Evolutionary conservation across 1,140 invertebrate genomes (phyloP).

Genomic region (Anoplolepis gracilipes): DNA sequence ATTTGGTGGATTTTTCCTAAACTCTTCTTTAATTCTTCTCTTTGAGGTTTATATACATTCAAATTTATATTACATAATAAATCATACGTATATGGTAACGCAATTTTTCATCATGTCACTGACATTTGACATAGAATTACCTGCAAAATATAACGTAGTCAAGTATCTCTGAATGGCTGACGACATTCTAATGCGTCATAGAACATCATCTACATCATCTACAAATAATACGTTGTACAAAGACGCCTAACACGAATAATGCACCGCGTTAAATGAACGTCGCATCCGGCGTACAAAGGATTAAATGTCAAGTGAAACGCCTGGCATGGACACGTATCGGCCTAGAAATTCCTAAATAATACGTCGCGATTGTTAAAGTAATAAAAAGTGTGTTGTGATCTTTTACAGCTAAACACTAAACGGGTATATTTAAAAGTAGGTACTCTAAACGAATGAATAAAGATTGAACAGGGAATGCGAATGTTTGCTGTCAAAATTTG

Average conservation of each 20-base stretch:
- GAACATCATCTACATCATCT: conserved; percentile 28
- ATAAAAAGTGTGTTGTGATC: background rate
- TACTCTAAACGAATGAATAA: too few species aligned
- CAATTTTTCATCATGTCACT: conserved; percentile 35
- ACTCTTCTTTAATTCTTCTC: background rate
- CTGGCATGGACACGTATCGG: conserved; percentile 8
- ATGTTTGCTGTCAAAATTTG: too few species aligned
- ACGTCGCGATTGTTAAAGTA: conserved; percentile 37
- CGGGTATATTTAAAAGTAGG: background rate
- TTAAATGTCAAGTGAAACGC: conserved; percentile 67
- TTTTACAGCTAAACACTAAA: conserved; percentile 12
- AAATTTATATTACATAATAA: conserved; percentile 2
- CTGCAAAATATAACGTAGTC: conserved; percentile 46
- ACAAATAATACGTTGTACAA: conserved; percentile 62
- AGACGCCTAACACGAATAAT: conserved; percentile 38
- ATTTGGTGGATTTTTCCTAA: background rate
- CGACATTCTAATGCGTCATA: conserved; percentile 39
- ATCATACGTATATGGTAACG: background rate
- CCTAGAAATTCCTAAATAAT: conserved; percentile 48
- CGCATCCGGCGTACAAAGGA: conserved; percentile 22
- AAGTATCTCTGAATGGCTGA: conserved; percentile 15
- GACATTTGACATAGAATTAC: conserved; percentile 64
- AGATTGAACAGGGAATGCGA: too few species aligned
- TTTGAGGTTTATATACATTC: background rate
- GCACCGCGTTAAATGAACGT: conserved; percentile 7